phyloP scores from a whole-genome alignment of 2,113 vertebrate species.

The Dinomys branickii region DNA sequence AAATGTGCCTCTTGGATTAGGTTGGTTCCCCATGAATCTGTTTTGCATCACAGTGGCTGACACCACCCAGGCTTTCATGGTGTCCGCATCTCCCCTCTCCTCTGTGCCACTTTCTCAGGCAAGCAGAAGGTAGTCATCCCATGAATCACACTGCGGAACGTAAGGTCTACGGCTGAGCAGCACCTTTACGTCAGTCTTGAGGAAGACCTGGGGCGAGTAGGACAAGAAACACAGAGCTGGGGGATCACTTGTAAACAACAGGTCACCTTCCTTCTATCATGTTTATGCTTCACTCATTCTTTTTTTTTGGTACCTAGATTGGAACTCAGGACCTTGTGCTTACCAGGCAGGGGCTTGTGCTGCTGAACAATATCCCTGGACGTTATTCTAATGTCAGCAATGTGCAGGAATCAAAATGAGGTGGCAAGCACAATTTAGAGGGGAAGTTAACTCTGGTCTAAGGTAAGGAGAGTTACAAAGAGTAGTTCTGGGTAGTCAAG shows the following conservation, averaged over 20 bases:
- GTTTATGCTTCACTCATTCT: neutral
- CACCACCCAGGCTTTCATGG: neutral
- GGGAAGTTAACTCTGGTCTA: neutral
- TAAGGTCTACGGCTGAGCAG: neutral
- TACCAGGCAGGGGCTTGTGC: no score
- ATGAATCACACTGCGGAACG: neutral
- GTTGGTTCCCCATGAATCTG: neutral
- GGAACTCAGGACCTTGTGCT: no score
- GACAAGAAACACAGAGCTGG: neutral
- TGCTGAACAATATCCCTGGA: no score
- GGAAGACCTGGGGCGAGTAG: neutral
- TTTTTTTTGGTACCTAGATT: no score
- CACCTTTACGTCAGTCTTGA: neutral
- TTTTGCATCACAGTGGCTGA: conserved; percentile 7
- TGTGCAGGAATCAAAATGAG: neutral
- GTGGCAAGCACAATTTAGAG: neutral
- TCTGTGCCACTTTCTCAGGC: neutral
- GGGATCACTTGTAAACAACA: neutral
- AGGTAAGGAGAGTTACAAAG: neutral
- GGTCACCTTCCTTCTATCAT: neutral
- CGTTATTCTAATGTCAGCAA: neutral
- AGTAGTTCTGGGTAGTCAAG: neutral
- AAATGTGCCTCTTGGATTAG: neutral
- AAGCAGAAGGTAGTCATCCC: neutral
- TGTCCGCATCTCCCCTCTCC: neutral